phyloP scores from a whole-genome alignment of 2,888 invertebrate genomes.

The Baccha elongata region DNA sequence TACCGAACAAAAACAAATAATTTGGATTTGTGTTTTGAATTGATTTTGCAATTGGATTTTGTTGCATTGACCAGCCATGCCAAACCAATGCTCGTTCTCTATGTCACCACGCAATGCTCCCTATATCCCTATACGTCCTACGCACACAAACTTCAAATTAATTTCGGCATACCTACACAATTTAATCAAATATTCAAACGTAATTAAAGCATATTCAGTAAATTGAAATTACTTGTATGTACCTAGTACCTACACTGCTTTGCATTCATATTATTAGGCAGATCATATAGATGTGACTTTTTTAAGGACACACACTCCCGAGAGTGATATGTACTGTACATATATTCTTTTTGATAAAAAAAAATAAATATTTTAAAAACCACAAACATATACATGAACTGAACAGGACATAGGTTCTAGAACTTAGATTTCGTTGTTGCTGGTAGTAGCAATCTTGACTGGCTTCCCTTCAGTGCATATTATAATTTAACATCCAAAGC shows the following conservation, averaged over 20 bases:
- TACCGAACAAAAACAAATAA: constrained; percentile 43
- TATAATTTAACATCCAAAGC: neutral
- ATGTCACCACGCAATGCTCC: neutral
- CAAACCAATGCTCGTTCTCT: neutral
- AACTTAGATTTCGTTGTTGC: constrained; percentile 7
- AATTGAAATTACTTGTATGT: constrained; percentile 34
- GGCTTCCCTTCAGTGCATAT: neutral
- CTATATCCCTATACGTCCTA: neutral
- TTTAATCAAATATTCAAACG: constrained; percentile 50
- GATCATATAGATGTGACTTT: neutral
- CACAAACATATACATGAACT: neutral
- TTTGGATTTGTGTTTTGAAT: constrained; percentile 31
- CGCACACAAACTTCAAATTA: constrained; percentile 38
- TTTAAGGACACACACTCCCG: constrained; percentile 1
- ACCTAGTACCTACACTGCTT: neutral
- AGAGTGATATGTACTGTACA: neutral
- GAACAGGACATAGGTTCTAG: neutral
- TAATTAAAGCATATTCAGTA: constrained; percentile 51
- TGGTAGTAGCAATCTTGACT: neutral
- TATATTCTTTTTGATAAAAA: constrained; percentile 6
- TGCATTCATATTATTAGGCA: neutral
- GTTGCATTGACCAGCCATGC: neutral
- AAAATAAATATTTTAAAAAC: constrained; percentile 8
- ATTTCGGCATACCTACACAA: constrained; percentile 36
- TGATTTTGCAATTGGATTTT: constrained; percentile 23